Conservation (phyloP, 2,888 invertebrate genomes). For the Xylota sylvarum region DNA sequence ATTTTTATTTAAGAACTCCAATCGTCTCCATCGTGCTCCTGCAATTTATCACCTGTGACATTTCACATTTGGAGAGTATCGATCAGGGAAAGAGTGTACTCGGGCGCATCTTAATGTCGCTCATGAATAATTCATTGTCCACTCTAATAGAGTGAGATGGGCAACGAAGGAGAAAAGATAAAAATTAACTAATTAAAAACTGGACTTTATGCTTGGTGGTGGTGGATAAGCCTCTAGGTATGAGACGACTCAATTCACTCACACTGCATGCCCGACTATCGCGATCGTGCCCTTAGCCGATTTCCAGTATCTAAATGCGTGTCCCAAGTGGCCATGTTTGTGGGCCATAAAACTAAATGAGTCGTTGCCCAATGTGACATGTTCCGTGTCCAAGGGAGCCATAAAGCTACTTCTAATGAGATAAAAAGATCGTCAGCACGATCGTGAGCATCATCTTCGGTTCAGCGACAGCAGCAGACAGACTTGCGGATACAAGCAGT, state of each 20-base stretch:
- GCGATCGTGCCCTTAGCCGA: background rate
- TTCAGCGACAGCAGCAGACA: background rate
- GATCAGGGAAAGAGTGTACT: constrained; percentile 10
- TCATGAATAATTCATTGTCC: constrained; percentile 62
- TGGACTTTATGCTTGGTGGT: constrained; percentile 22
- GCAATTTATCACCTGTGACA: constrained; percentile 70
- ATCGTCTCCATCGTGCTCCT: constrained; percentile 20
- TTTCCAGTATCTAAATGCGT: constrained; percentile 64
- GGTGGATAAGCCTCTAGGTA: background rate
- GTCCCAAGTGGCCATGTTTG: constrained; percentile 68
- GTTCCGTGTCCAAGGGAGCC: constrained; percentile 52
- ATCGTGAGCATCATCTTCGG: constrained; percentile 31
- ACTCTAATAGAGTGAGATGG: constrained; percentile 2
- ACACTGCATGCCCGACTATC: background rate
- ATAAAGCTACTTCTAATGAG: constrained; percentile 74
- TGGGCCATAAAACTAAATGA: constrained; percentile 68
- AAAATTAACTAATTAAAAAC: constrained; percentile 54
- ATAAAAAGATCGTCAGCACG: constrained; percentile 66
- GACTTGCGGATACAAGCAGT: constrained; percentile 1
- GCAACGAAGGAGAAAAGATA: background rate
- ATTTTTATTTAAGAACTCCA: constrained; percentile 41
- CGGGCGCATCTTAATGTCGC: constrained; percentile 43
- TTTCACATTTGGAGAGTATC: constrained; percentile 50
- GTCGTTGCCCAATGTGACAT: constrained; percentile 67
- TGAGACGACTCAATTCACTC: constrained; percentile 41